Conservation (phyloP, 2,888 invertebrate genomes). For the Malthinus flaveolus region DNA sequence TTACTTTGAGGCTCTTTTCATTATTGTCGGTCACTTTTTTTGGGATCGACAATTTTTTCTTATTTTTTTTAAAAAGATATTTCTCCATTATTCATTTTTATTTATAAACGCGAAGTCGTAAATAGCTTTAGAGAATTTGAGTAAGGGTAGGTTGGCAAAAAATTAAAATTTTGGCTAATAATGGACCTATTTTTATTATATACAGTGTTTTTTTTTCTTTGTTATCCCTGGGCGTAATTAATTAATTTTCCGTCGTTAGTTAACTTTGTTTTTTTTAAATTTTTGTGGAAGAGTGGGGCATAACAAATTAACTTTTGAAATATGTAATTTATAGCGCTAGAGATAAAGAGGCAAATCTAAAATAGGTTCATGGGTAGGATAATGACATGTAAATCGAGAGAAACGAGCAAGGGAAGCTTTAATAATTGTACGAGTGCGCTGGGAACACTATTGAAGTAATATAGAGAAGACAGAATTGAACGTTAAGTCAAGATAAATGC, state of each 20-base stretch:
- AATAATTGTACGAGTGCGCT: conserved; percentile 26
- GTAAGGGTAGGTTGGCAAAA: not conserved
- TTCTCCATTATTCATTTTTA: conserved; percentile 5
- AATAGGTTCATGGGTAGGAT: conserved; percentile 22
- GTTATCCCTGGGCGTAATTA: not conserved
- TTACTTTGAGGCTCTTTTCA: no score
- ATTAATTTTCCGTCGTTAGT: not conserved
- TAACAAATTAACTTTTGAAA: conserved; percentile 1
- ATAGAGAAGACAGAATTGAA: conserved; percentile 26
- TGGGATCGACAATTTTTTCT: no score
- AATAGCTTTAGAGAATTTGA: conserved; percentile 1
- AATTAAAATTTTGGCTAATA: conserved; percentile 3
- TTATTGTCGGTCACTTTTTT: not conserved
- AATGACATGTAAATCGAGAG: conserved; percentile 29
- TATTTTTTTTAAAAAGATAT: not conserved
- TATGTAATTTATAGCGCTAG: conserved; percentile 14
- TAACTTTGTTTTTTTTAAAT: not conserved
- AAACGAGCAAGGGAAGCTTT: conserved; percentile 25
- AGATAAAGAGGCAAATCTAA: conserved; percentile 19
- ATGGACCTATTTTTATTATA: conserved; percentile 1
- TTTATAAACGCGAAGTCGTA: conserved; percentile 2
- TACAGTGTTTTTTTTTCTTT: conserved; percentile 1
- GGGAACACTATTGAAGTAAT: conserved; percentile 28
- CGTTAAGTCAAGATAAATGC: conserved; percentile 27
- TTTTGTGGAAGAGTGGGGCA: not conserved